These are phyloP conservation scores for Noturus placidus DNA, from an alignment of 2,113 vertebrate genomes.

Conservation along the genomic window DNA sequence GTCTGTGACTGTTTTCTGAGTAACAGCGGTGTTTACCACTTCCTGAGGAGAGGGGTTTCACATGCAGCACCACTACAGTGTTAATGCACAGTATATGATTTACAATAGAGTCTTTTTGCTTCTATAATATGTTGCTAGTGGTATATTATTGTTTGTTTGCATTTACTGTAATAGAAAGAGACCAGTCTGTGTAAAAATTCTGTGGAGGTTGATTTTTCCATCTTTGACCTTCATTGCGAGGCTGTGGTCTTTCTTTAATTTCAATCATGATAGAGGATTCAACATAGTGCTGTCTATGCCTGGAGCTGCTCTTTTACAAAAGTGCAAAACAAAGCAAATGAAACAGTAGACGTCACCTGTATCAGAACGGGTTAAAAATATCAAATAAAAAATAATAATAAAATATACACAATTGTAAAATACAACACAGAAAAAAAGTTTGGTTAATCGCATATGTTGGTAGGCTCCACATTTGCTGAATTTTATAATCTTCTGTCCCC, in stretches of 20 bases:
- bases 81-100: neutral
- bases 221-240: neutral
- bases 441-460: neutral
- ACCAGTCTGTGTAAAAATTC: neutral
- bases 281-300: neutral
- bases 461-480: neutral
- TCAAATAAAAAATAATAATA: neutral
- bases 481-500: neutral
- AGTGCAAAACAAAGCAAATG: neutral
- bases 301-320: neutral
- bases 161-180: neutral
- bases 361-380: neutral
- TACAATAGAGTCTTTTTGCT: neutral
- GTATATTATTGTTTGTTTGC: neutral
- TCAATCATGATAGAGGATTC: neutral
- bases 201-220: neutral
- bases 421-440: neutral
- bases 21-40: neutral
- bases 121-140: neutral
- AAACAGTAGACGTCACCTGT: neutral
- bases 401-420: neutral
- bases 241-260: neutral
- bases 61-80: neutral
- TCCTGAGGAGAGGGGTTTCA: conserved; percentile 3
- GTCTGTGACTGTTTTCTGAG: neutral